phyloP scores from a whole-genome alignment of 2,888 invertebrate species.

The Thymelicus lineola region DNA sequence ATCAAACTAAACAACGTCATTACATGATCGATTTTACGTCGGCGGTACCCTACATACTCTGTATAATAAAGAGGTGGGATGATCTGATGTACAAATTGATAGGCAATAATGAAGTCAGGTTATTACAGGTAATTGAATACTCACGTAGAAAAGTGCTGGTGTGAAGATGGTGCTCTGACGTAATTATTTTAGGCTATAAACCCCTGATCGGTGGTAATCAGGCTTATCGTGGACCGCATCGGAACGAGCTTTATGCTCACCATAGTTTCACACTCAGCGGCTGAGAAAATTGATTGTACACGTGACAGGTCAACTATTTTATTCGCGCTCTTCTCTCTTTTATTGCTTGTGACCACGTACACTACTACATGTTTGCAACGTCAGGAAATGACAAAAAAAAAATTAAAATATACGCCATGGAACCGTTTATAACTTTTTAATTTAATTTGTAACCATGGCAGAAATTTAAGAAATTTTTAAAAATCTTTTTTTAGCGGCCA shows the following conservation, averaged over 20 bases:
- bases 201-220: conserved; percentile 58
- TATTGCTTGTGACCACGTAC: too few species aligned
- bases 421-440: too few species aligned
- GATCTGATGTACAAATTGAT: conserved; percentile 69
- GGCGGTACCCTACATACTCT: conserved; percentile 25
- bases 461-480: too few species aligned
- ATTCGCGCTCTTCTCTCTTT: not conserved
- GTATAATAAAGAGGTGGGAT: conserved; percentile 47
- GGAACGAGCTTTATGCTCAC: conserved; percentile 8
- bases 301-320: conserved; percentile 27
- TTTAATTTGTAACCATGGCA: too few species aligned
- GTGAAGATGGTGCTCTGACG: conserved; percentile 52
- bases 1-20: not conserved
- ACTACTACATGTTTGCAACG: too few species aligned
- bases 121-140: conserved; percentile 76
- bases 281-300: conserved; percentile 32
- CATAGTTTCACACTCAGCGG: conserved; percentile 22
- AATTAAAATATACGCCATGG: too few species aligned
- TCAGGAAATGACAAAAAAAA: too few species aligned
- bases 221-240: conserved; percentile 51
- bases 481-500: too few species aligned
- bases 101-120: conserved; percentile 65
- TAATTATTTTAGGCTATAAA: conserved; percentile 59
- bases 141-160: conserved; percentile 61
- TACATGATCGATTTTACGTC: not conserved